Evolutionary conservation across 1,140 invertebrate genomes (phyloP), one percentile per base, ranked within the genome.

Genomic region (Diabrotica virgifera): DNA sequence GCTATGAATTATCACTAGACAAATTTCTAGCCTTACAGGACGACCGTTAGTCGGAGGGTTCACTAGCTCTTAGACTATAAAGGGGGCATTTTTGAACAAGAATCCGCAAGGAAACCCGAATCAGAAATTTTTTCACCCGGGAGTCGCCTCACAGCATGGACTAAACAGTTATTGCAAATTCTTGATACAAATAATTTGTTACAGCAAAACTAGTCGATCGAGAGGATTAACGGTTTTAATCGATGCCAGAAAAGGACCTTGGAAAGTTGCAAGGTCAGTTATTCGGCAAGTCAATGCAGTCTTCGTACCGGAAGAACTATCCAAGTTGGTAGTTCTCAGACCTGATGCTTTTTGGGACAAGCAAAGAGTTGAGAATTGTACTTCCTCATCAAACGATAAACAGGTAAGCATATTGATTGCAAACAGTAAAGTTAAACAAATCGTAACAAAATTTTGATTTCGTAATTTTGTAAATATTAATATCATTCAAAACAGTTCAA

Each of bases 321-420:
- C 82, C 62, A 81, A 82, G 37, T 78, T 89, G 54, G 82, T 89
- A 71, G 85, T 89, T 56, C 77, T 90, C 50, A 81, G 87, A 65
- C 85, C 87, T 5, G 89, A 90, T 70, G 86, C 85, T 8, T 90
- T 90, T 78, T 90, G 88, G 88, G 88, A 90, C 74, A 89, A 89
- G 70, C 85, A 86, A 70, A 77, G 83, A n/a, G 86, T 90, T 37
- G 87, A 89, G 68, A 86, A 87, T 67, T 90, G 88, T 75, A 84
- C 87, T 24, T 86, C 84, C 62, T 80, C 85, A 4, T 84, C 87
- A 59, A 84, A 83, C 57, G 85, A 88, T 63, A 83, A 83, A 64
- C 85, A 89, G 80, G 88, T 89, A 76, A 71, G 59, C 24, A 24
- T 24, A 24, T 24, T 24, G 24, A 2, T 24, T 24, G 24, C 24